Evolutionary conservation across 2,888 invertebrate species (phyloP).

Genomic region (Phoenoteleia sp.): DNA sequence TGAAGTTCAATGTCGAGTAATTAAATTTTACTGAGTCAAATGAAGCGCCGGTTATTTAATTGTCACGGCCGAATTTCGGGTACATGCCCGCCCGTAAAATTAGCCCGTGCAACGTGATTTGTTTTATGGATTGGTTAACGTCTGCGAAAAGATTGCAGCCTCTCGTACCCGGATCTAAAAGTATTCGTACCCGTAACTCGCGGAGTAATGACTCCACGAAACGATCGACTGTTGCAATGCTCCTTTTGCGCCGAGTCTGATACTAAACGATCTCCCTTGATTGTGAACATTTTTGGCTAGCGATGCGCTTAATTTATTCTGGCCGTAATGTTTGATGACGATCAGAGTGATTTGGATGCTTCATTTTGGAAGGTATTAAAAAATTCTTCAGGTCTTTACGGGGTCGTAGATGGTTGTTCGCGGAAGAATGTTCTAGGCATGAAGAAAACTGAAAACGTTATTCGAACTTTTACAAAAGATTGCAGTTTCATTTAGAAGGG

Average conservation of each 20-base stretch:
- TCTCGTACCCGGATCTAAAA: constrained; percentile 47
- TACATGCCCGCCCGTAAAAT: constrained; percentile 35
- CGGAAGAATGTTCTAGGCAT: no score
- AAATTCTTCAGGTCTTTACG: not conserved
- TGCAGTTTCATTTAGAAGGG: no score
- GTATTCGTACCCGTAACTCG: constrained; percentile 56
- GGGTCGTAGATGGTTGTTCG: not conserved
- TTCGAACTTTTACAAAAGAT: no score
- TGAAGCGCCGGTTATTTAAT: constrained; percentile 35
- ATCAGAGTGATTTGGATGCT: not conserved
- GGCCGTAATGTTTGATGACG: constrained; percentile 26
- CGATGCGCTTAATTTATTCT: constrained; percentile 38
- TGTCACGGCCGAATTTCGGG: constrained; percentile 45
- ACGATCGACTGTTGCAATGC: constrained; percentile 5
- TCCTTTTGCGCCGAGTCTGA: constrained; percentile 21
- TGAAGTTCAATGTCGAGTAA: constrained; percentile 39
- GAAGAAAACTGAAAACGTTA: no score
- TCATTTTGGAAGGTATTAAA: not conserved
- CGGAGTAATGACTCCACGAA: constrained; percentile 45
- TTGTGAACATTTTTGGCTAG: constrained; percentile 19
- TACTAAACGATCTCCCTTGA: constrained; percentile 17
- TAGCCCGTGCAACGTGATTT: constrained; percentile 26
- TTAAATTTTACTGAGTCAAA: constrained; percentile 44
- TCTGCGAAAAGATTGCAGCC: constrained; percentile 34
- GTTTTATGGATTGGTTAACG: constrained; percentile 57